Evolutionary conservation across 2,797 vertebrate species (phyloP), one percentile per base, ranked within the genome.

Genomic region (Gallinago nigripennis): DNA sequence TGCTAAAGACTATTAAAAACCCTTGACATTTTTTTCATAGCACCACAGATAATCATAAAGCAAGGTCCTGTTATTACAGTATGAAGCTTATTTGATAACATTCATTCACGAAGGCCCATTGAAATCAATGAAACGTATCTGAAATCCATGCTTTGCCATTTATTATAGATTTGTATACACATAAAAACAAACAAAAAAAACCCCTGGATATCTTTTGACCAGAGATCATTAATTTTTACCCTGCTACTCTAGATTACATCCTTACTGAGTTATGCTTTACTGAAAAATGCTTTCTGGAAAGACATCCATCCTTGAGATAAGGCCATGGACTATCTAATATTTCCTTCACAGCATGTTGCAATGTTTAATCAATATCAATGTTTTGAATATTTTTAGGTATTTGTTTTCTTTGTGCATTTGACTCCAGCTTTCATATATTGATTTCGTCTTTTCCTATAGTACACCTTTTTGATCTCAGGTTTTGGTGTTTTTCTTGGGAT

Each of bases 401-500:
- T 50, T 73, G 18, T 78, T 86, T 77, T 53, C 35, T 66, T 88
- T 70, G 11, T 12, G 10, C 41, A 57, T 78, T 86, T 89, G 33
- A 6, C 41, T 85, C 65, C 50, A 92, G 8, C 9, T 89, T 80
- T 90, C 69, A 53, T 5, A 33, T 71, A 76, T 30, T 65, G 8
- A 35, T 56, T 92, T 11, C n/a, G 3, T 43, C 35, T 86, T 87
- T 30, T 84, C 24, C 31, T 57, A 18, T 14, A 61, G 20, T 35
- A 41, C 0, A 1, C 2, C 0, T 6, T 61, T 83, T 71, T 65
- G 18, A 68, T 57, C 20, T 61, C 27, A 46, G 5, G 1, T 68
- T 73, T 80, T 50, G 7, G 3, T 57, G 12, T 25, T 84, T 71
- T 77, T 41, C n/a, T 63, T 71, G 12, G 12, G 14, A 16, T 46